Base-by-base conservation (phyloP, 2,888 invertebrate genomes). In the Drosophila prolongata region DNA sequence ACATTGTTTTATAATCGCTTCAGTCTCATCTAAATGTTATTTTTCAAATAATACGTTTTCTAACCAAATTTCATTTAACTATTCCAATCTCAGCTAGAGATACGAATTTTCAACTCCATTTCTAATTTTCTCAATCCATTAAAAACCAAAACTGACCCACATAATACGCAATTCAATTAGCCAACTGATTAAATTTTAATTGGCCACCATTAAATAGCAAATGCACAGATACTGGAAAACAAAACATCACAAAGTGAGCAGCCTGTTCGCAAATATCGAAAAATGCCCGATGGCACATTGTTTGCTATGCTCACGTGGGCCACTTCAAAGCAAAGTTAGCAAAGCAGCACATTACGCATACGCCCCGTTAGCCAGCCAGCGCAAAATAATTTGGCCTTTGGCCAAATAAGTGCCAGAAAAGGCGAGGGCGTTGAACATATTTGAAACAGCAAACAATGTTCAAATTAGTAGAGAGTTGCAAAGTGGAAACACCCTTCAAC, bases 391-490 rank as follows among this genome's bases (percentile, higher is more conserved):
- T 62, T 68, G 81, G 82, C 80, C 65, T 40, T 44, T 61, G 65
- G 72, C 82, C 84, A 82, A 75, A 55, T 27, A 75, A 78, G 54
- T 72, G 67, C 56, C 75, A 72, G 75, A 79, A 77, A 70, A 61
- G 62, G 35, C 49, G 47, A 76, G 34, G 27, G n/a, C 77, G 50
- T 56, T 58, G 68, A 82, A 68, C 84, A 82, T 83, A 83, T 80
- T 67, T 52, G 43, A 40, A 70, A 35, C 49, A 49, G 47, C 59
- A 61, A 70, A 70, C 68, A 70, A 67, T 69, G 69, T 71, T 57
- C 44, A 64, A 64, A 57, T 68, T 70, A 70, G 67, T 55, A 46
- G 53, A 67, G 68, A 42, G n/a, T 37, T 59, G 19, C 37, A 37
- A 19, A 43, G 53, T 40, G 11, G 19, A 19, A 49, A 35, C 35